A percentile compares a stretch with the other conserved stretches of the same genome.
Evolutionary conservation across 2,888 invertebrate species (phyloP).

Genomic region (Perizoma flavofasciatum): DNA sequence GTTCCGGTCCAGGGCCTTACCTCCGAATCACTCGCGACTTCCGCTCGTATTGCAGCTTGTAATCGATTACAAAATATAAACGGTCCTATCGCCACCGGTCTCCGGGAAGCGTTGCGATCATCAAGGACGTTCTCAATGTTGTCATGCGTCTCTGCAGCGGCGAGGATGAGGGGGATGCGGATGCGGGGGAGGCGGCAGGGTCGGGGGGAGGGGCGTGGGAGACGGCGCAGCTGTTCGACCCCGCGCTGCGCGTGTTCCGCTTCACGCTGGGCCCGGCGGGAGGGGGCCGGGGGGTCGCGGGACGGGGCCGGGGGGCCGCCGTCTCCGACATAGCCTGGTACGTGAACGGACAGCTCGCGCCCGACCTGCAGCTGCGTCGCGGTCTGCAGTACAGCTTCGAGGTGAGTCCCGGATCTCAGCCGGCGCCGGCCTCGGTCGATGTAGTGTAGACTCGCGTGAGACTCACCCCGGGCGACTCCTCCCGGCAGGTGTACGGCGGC

Average conservation of each 20-base stretch:
- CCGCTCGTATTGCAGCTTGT: no score
- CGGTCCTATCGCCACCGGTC: no score
- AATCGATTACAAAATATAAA: no score
- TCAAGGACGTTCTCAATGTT: no score
- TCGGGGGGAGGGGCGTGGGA: constrained; percentile 77
- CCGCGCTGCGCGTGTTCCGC: constrained; percentile 90
- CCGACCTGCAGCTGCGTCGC: constrained; percentile 93
- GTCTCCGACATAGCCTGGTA: constrained; percentile 94
- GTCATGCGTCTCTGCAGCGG: constrained; percentile 35
- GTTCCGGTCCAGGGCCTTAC: no score
- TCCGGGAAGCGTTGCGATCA: no score
- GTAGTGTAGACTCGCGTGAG: no score
- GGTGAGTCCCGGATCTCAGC: constrained; percentile 81
- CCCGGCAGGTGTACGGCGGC: constrained; percentile 85
- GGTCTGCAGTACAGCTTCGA: constrained; percentile 93
- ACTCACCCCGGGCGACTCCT: no score
- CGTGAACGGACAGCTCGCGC: constrained; percentile 94
- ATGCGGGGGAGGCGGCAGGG: constrained; percentile 38
- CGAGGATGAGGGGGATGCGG: constrained; percentile 9
- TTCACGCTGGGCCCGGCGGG: constrained; percentile 94
- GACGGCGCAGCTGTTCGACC: constrained; percentile 86
- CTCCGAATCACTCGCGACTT: no score
- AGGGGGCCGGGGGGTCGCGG: constrained; percentile 89
- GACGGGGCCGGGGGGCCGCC: constrained; percentile 64
- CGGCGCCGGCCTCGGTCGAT: no score